Conservation (phyloP, 2,888 invertebrate species). For the Drosophila bunnanda region DNA sequence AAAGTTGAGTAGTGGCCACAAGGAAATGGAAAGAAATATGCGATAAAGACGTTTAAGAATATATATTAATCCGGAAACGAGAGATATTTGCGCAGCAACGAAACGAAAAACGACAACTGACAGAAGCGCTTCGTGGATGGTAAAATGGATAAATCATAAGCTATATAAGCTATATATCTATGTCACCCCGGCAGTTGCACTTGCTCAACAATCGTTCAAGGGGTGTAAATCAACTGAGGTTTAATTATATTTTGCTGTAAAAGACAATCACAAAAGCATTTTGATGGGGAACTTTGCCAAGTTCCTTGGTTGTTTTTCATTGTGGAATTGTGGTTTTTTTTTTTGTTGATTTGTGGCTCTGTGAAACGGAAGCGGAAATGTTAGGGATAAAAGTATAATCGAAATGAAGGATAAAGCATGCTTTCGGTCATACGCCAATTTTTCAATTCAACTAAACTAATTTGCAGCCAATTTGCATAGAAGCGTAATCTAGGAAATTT, state of each 20-base stretch:
- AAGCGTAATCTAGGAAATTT: slow-evolving; percentile 60
- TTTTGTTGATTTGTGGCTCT: slow-evolving; percentile 18
- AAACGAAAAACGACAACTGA: slow-evolving; percentile 54
- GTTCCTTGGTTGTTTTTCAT: slow-evolving; percentile 33
- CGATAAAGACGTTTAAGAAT: slow-evolving; percentile 59
- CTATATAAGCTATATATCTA: slow-evolving; percentile 31
- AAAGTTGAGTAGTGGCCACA: slow-evolving; percentile 61
- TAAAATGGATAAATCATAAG: slow-evolving; percentile 33
- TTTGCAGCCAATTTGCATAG: slow-evolving; percentile 69
- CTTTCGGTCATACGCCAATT: slow-evolving; percentile 51
- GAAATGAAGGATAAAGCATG: slow-evolving; percentile 55
- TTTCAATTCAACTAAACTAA: slow-evolving; percentile 69
- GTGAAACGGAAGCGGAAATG: slow-evolving; percentile 37
- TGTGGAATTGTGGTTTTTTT: slow-evolving; percentile 3
- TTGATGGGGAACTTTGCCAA: slow-evolving; percentile 40
- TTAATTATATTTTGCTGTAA: slow-evolving; percentile 47
- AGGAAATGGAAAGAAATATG: slow-evolving; percentile 76
- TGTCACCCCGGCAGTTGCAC: slow-evolving; percentile 41
- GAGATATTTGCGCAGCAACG: slow-evolving; percentile 67
- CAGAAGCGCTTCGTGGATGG: slow-evolving; percentile 58
- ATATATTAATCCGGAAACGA: slow-evolving; percentile 26
- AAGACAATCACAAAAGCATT: slow-evolving; percentile 73
- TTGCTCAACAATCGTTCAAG: slow-evolving; percentile 46
- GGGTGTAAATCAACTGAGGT: slow-evolving; percentile 40
- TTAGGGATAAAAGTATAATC: slow-evolving; percentile 14